Percentiles rank a stretch among this genome's conserved stretches.
phyloP scores from a whole-genome alignment of 2,888 invertebrate species.

The Himalopsyche japonica region DNA sequence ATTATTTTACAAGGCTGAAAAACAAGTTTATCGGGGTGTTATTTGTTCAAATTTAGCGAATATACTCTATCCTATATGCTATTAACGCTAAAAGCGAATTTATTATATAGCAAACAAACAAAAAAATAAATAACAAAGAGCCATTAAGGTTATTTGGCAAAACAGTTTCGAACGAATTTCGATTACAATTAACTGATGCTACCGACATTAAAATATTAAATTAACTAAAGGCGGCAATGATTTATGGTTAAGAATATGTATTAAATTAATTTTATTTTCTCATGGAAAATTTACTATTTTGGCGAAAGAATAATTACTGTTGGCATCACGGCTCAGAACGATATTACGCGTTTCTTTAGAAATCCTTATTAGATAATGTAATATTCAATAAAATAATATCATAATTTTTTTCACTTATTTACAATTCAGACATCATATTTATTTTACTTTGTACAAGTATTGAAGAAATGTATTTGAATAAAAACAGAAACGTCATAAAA shows the following conservation, averaged over 20 bases:
- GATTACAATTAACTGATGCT: not conserved
- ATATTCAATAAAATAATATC: no score
- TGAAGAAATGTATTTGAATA: no score
- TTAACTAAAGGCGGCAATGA: not conserved
- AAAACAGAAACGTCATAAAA: no score
- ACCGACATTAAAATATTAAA: not conserved
- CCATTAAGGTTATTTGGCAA: not conserved
- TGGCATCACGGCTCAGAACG: no score
- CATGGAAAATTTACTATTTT: not conserved
- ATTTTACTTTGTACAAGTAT: no score
- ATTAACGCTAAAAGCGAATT: not conserved
- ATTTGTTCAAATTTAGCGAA: not conserved
- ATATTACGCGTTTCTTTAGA: no score
- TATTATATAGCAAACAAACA: not conserved
- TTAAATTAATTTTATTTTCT: not conserved
- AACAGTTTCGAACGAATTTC: not conserved
- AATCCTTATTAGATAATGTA: no score
- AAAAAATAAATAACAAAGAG: not conserved
- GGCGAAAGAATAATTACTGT: no score
- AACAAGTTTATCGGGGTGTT: not conserved
- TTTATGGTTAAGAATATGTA: not conserved
- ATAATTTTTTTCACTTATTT: no score
- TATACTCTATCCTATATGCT: not conserved
- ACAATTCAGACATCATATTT: no score
- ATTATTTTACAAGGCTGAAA: not conserved